A percentile compares a stretch with the other conserved stretches of the same genome.
Conservation (phyloP, 2,113 vertebrate genomes). For the Corythaixoides concolor region DNA sequence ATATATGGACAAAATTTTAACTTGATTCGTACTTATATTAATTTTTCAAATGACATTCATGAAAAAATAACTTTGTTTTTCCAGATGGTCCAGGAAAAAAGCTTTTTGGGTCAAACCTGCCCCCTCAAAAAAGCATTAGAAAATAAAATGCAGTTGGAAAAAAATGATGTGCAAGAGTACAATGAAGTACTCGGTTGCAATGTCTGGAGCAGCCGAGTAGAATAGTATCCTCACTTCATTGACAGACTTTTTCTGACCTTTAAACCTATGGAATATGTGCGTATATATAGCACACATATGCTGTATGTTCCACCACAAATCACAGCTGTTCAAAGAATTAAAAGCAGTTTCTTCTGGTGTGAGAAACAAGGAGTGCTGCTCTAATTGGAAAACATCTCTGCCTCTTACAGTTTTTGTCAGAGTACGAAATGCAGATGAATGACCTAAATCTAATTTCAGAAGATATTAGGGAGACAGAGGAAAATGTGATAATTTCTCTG, state of each 20-base stretch:
- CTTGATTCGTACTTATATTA: not conserved
- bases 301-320: not conserved
- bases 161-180: not conserved
- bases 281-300: accelerated
- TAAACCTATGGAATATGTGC: not conserved
- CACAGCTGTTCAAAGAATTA: not conserved
- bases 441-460: not conserved
- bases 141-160: not conserved
- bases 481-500: not conserved
- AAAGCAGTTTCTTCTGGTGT: not conserved
- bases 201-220: not conserved
- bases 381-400: not conserved
- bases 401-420: not conserved
- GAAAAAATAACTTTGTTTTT: not conserved
- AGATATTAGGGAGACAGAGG: too few species aligned
- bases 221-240: accelerated
- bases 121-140: too few species aligned
- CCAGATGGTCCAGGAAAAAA: not conserved
- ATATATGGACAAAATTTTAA: not conserved
- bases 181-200: accelerated
- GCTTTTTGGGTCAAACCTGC: not conserved
- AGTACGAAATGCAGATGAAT: not conserved
- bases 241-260: not conserved
- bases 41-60: not conserved
- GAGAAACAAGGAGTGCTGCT: not conserved